A percentile compares a stretch with the other conserved stretches of the same genome.
phyloP scores from a whole-genome alignment of 1,140 invertebrate genomes.

The Lepidurus arcticus region DNA sequence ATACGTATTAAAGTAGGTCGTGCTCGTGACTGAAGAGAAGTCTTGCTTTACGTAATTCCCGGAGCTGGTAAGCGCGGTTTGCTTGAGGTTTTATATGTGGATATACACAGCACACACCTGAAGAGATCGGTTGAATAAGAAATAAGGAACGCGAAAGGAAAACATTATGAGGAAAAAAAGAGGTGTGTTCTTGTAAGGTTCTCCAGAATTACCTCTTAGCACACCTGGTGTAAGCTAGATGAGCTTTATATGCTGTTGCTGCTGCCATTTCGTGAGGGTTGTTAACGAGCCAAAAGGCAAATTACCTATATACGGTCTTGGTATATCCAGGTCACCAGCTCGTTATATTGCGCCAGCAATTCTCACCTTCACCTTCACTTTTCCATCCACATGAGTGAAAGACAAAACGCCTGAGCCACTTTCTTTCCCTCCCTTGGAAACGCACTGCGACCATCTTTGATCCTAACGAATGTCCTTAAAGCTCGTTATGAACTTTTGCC shows the following conservation, averaged over 20 bases:
- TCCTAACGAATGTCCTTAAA: neutral
- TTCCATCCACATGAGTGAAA: neutral
- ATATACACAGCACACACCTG: neutral
- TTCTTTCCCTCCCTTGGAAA: neutral
- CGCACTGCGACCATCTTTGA: neutral
- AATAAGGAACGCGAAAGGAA: constrained; percentile 13
- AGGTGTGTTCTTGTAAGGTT: neutral
- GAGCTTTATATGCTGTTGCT: neutral
- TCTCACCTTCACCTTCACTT: constrained; percentile 18
- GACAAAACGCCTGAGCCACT: neutral
- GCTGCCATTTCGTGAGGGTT: neutral
- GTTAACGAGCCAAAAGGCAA: neutral
- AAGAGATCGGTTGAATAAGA: neutral
- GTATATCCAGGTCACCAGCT: constrained; percentile 11
- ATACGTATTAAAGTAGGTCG: constrained; percentile 9
- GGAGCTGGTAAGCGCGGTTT: neutral
- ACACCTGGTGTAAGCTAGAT: neutral
- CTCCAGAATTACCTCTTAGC: neutral
- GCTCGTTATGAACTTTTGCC: neutral
- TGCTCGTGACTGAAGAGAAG: neutral
- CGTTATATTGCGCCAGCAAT: neutral
- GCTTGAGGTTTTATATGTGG: neutral
- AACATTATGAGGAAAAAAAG: neutral
- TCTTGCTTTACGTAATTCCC: neutral
- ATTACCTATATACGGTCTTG: neutral